These are phyloP conservation scores for Cyrtodaria siliqua DNA, from an alignment of 2,888 invertebrate species.

Conservation along the genomic window DNA sequence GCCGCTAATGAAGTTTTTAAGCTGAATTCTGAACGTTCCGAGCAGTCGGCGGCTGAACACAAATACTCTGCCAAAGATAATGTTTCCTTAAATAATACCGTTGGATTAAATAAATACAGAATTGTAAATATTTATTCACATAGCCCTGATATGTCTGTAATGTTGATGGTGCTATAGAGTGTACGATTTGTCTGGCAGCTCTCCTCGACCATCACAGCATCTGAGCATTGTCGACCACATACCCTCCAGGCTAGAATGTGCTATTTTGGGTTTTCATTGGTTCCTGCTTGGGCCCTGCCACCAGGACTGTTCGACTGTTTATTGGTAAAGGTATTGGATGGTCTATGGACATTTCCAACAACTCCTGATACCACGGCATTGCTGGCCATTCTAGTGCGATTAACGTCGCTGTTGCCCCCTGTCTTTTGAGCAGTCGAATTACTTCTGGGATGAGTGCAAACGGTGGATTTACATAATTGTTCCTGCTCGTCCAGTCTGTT, in stretches of 20 bases:
- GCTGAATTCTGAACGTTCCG: too few relatives aligned
- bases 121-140: too few relatives aligned
- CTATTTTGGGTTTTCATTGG: conserved; percentile 28
- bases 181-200: conserved; percentile 19
- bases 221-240: conserved; percentile 14
- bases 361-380: conserved; percentile 18
- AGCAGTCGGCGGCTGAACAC: too few relatives aligned
- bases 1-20: too few relatives aligned
- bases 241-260: conserved; percentile 32
- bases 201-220: conserved; percentile 10
- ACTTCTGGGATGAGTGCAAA: conserved; percentile 30
- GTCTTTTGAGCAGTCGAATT: conserved; percentile 1
- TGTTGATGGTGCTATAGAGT: too few relatives aligned
- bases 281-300: conserved; percentile 13
- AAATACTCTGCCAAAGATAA: too few relatives aligned
- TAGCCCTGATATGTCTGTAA: too few relatives aligned
- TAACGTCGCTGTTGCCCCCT: conserved; percentile 27
- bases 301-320: neutral
- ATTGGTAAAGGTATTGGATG: conserved; percentile 22
- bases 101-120: too few relatives aligned
- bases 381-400: conserved; percentile 30
- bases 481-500: conserved; percentile 21
- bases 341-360: conserved; percentile 16
- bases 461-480: conserved; percentile 41
- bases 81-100: too few relatives aligned